Conservation (phyloP, 2,888 invertebrate species). For the Calliscelio sp. region DNA sequence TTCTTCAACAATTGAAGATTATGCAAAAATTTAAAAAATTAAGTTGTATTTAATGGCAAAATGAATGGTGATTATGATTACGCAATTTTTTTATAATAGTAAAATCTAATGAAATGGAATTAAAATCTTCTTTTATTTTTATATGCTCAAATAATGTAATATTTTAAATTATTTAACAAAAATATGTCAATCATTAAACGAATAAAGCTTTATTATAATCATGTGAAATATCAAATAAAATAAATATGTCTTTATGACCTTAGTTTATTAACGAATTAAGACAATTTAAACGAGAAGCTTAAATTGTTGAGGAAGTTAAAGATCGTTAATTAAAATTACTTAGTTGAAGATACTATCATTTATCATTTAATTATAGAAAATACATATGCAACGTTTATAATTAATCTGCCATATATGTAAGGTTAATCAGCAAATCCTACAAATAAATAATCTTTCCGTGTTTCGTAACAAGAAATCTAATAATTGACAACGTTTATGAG, state of each 20-base stretch:
- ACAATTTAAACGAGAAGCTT: too few species aligned
- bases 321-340: neutral
- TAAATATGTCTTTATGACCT: too few species aligned
- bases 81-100: neutral
- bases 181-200: too few species aligned
- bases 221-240: too few species aligned
- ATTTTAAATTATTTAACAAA: too few species aligned
- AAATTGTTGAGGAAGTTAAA: neutral
- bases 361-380: conserved; percentile 6
- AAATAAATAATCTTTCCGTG: neutral
- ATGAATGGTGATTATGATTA: neutral
- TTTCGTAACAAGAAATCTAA: conserved; percentile 16
- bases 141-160: neutral
- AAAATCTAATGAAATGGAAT: too few species aligned
- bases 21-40: too few species aligned
- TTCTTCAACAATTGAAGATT: too few species aligned
- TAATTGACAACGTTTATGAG: conserved; percentile 8
- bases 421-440: conserved; percentile 9
- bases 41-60: neutral
- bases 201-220: too few species aligned
- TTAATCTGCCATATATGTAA: conserved; percentile 14
- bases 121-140: neutral
- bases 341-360: neutral
- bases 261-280: too few species aligned
- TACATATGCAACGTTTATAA: neutral